phyloP scores from a whole-genome alignment of 2,797 vertebrate genomes.

The Coregonus ussuriensis region DNA sequence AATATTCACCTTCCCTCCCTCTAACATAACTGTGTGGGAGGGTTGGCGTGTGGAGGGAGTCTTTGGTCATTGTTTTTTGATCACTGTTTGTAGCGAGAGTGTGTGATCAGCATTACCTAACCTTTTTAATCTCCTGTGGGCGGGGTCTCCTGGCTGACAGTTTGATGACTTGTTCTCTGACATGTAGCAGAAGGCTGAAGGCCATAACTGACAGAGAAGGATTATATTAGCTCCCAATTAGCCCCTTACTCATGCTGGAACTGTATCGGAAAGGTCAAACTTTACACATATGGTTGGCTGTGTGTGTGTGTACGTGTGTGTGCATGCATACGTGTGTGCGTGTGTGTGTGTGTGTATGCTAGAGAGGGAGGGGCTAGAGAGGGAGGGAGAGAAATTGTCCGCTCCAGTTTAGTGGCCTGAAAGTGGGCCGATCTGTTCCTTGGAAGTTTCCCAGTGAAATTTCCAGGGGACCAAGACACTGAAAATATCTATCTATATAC shows the following conservation, averaged over 20 bases:
- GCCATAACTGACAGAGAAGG: conserved; percentile 10
- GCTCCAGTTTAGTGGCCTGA: conserved; percentile 80
- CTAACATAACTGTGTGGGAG: not conserved
- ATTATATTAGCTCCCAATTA: conserved; percentile 23
- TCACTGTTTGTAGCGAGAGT: not conserved
- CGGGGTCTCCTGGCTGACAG: conserved; percentile 22
- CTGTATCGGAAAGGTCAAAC: conserved; percentile 15
- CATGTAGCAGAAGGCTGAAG: not conserved
- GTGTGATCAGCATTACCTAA: conserved; percentile 17
- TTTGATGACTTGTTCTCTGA: conserved; percentile 38
- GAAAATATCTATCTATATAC: conserved; percentile 83
- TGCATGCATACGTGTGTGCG: not conserved
- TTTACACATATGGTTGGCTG: conserved; percentile 8
- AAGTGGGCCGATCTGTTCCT: conserved; percentile 84
- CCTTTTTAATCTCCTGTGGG: conserved; percentile 25
- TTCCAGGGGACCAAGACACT: conserved; percentile 81
- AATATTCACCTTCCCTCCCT: conserved; percentile 5
- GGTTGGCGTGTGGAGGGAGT: not conserved
- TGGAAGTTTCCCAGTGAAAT: conserved; percentile 83
- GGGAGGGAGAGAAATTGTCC: conserved; percentile 71
- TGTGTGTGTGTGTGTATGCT: not conserved
- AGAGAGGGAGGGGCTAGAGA: conserved; percentile 60
- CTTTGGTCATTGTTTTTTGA: not conserved
- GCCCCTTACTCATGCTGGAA: conserved; percentile 19
- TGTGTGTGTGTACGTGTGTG: not conserved